Evolutionary conservation across 2,888 invertebrate genomes (phyloP).

Genomic region (Rhagophthalmus giganteus): DNA sequence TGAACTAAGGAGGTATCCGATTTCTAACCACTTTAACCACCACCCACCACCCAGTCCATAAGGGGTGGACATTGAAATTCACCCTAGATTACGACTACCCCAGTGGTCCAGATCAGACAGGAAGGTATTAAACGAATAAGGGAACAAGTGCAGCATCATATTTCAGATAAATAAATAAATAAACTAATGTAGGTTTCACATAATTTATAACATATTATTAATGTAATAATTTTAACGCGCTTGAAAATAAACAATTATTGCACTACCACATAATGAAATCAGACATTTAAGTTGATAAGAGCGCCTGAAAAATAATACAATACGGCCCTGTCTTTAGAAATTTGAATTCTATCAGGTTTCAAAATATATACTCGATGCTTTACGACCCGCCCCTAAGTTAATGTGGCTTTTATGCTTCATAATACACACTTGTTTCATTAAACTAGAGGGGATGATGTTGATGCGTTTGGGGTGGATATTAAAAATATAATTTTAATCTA

Average conservation of each 20-base stretch:
- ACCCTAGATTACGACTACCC: conserved; percentile 41
- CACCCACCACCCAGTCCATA: conserved; percentile 44
- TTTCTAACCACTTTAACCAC: conserved; percentile 45
- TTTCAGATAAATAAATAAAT: too few relatives aligned
- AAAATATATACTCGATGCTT: conserved; percentile 45
- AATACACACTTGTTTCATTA: conserved; percentile 48
- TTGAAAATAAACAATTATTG: too few relatives aligned
- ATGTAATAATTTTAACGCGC: too few relatives aligned
- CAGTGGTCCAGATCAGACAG: conserved; percentile 35
- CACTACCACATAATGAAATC: too few relatives aligned
- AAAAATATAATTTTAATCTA: conserved; percentile 19
- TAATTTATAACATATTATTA: too few relatives aligned
- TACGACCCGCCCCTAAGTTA: conserved; percentile 51
- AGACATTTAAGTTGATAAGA: too few relatives aligned
- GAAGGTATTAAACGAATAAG: conserved; percentile 25
- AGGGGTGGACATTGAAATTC: conserved; percentile 44
- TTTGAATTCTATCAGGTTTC: conserved; percentile 49
- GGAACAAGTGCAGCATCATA: too few relatives aligned
- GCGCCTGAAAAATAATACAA: too few relatives aligned
- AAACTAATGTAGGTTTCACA: too few relatives aligned
- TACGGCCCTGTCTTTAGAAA: conserved; percentile 6
- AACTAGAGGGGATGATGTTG: conserved; percentile 34
- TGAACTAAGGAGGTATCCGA: conserved; percentile 44
- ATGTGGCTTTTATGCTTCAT: conserved; percentile 49
- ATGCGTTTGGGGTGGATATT: conserved; percentile 27